phyloP scores from a whole-genome alignment of 2,888 invertebrate genomes.

The Drosophila paucipuncta region DNA sequence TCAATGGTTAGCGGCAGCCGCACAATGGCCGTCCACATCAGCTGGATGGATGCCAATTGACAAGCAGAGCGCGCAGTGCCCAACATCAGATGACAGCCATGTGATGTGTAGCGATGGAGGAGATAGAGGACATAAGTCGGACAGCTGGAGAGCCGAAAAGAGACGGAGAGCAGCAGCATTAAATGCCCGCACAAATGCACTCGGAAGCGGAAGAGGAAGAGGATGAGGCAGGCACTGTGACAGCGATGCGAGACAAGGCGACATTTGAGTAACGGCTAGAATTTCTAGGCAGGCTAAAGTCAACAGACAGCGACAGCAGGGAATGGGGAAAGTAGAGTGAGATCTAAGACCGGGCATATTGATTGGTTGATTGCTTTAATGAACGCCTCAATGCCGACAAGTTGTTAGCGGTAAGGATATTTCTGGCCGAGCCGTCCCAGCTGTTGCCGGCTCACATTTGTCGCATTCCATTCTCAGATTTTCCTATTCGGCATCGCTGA shows the following conservation, averaged over 20 bases:
- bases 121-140: neutral
- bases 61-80: conserved; percentile 30
- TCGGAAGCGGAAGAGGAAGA: conserved; percentile 47
- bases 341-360: conserved; percentile 35
- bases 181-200: conserved; percentile 59
- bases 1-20: neutral
- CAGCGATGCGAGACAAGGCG: conserved; percentile 9
- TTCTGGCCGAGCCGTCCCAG: conserved; percentile 12
- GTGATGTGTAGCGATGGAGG: neutral
- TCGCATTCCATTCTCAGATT: conserved; percentile 44
- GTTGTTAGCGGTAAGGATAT: conserved; percentile 52
- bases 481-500: conserved; percentile 30
- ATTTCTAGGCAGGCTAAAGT: conserved; percentile 30
- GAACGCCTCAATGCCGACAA: conserved; percentile 70
- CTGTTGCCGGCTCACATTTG: conserved; percentile 34
- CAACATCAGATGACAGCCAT: conserved; percentile 15
- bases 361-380: conserved; percentile 69
- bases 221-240: conserved; percentile 43
- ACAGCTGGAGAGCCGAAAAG: neutral
- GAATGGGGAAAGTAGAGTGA: neutral
- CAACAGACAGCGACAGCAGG: neutral
- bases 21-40: conserved; percentile 34
- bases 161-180: conserved; percentile 10
- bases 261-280: conserved; percentile 43
- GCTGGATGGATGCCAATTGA: conserved; percentile 34